Percentiles rank a stretch among this genome's conserved stretches.
Conservation (phyloP, 2,888 invertebrate species). For the Meloe dianella region DNA sequence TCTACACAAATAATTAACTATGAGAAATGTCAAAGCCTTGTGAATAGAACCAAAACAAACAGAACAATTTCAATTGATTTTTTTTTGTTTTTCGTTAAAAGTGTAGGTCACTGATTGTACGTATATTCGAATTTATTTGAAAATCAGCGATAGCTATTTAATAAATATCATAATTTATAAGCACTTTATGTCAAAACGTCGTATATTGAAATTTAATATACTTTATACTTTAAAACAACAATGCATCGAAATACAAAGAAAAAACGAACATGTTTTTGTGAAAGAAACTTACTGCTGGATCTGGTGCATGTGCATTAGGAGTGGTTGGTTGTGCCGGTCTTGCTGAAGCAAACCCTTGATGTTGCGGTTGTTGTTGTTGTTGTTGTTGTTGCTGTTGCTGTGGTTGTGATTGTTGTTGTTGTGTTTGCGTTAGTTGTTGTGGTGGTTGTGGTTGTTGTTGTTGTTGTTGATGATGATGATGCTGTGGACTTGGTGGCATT, state of each 20-base stretch:
- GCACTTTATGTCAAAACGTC: no score
- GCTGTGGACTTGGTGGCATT: conserved; percentile 66
- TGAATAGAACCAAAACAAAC: no score
- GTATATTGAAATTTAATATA: neutral
- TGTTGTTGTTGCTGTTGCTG: conserved; percentile 64
- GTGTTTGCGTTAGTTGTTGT: conserved; percentile 44
- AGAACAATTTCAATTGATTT: no score
- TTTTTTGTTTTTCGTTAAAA: no score
- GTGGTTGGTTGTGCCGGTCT: conserved; percentile 78
- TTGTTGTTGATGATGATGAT: conserved; percentile 61
- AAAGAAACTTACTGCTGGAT: conserved; percentile 69
- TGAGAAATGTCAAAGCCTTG: no score
- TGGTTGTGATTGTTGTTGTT: conserved; percentile 62
- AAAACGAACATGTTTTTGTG: neutral
- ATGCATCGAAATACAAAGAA: no score
- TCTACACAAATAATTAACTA: no score
- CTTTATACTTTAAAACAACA: neutral
- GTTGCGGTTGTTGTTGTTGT: conserved; percentile 47
- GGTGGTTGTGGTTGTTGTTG: neutral
- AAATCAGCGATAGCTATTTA: no score
- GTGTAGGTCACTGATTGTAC: no score
- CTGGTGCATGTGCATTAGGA: conserved; percentile 78
- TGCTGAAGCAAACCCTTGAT: conserved; percentile 69
- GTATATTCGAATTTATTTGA: no score
- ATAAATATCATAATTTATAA: no score